Evolutionary conservation across 2,888 invertebrate genomes (phyloP).

Genomic region (Deilephila porcellus): DNA sequence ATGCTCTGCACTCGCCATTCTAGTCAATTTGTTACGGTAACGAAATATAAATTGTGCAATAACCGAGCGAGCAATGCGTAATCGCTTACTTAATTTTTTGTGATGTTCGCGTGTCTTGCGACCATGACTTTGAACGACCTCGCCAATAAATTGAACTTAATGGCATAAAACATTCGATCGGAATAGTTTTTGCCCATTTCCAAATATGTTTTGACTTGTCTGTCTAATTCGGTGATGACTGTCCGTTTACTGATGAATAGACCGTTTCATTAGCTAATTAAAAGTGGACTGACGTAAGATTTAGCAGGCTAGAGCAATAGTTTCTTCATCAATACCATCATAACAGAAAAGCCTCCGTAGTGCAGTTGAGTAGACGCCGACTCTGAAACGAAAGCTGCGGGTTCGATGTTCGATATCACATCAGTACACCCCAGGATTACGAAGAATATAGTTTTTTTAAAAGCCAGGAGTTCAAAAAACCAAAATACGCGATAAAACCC

Average conservation of each 20-base stretch:
- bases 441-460: too few species aligned
- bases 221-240: not conserved
- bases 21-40: too few species aligned
- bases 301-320: too few species aligned
- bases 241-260: not conserved
- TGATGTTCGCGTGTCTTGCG: conserved; percentile 13
- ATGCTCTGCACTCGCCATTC: too few species aligned
- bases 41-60: too few species aligned
- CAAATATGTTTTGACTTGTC: conserved; percentile 21
- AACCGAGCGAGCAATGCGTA: not conserved
- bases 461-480: too few species aligned
- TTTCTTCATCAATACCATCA: too few species aligned
- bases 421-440: too few species aligned
- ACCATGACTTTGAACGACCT: conserved; percentile 35
- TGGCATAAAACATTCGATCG: conserved; percentile 39
- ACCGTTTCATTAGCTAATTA: too few species aligned
- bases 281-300: too few species aligned
- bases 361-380: not conserved
- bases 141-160: conserved; percentile 34
- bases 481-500: too few species aligned
- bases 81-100: not conserved
- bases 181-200: conserved; percentile 16
- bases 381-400: not conserved
- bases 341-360: not conserved
- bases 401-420: not conserved